Percentiles rank a stretch among this genome's conserved stretches.
These are phyloP conservation scores for Andrena marginata DNA, from an alignment of 2,888 invertebrate species.

Conservation along the genomic window DNA sequence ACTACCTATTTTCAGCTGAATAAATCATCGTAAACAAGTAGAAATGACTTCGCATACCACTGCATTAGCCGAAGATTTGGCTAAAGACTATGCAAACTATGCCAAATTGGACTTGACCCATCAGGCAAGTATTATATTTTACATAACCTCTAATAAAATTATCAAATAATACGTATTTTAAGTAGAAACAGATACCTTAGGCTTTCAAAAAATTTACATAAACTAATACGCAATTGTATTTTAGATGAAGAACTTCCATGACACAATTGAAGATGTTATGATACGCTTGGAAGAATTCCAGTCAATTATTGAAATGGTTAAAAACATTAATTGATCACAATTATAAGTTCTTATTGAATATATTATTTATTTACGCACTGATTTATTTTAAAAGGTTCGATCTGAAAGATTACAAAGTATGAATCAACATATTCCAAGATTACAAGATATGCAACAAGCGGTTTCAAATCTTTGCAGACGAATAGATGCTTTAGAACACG, in stretches of 20 bases:
- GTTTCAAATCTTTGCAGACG: slow-evolving; percentile 78
- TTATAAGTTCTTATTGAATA: neutral
- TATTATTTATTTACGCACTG: neutral
- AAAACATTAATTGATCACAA: neutral
- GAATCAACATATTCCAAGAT: slow-evolving; percentile 77
- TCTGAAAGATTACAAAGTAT: slow-evolving; percentile 79
- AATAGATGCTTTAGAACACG: slow-evolving; percentile 82
- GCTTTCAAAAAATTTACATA: neutral
- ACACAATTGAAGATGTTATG: slow-evolving; percentile 83
- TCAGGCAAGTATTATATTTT: slow-evolving; percentile 73
- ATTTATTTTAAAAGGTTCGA: slow-evolving; percentile 76
- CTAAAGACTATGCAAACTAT: slow-evolving; percentile 80
- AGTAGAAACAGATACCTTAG: neutral
- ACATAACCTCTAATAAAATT: slow-evolving; percentile 27
- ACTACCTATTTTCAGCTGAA: neutral
- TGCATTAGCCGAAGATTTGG: slow-evolving; percentile 79
- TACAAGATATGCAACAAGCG: slow-evolving; percentile 76
- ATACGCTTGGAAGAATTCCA: slow-evolving; percentile 84
- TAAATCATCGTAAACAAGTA: slow-evolving; percentile 9
- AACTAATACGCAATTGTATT: slow-evolving; percentile 49
- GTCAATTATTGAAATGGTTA: slow-evolving; percentile 83
- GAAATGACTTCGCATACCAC: slow-evolving; percentile 58
- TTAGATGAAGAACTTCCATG: slow-evolving; percentile 80
- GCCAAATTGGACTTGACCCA: slow-evolving; percentile 77
- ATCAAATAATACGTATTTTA: neutral